These are phyloP conservation scores for Caradrina clavipalpis DNA, from an alignment of 2,888 invertebrate species.

Conservation along the genomic window DNA sequence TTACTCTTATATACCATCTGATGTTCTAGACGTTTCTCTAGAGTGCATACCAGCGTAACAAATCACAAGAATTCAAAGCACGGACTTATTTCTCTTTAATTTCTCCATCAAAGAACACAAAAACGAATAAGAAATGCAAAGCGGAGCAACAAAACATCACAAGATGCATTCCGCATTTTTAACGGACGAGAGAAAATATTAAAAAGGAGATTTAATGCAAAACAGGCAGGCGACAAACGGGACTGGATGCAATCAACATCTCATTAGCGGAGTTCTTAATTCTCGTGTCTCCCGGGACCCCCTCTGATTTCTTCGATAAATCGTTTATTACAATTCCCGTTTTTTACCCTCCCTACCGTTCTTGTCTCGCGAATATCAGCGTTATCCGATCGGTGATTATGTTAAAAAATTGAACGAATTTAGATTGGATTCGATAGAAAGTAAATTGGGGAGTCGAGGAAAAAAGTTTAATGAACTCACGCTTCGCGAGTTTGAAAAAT, in stretches of 20 bases:
- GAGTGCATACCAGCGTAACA: conserved; percentile 12
- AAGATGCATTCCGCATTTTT: conserved; percentile 83
- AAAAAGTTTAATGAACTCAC: conserved; percentile 82
- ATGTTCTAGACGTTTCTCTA: conserved; percentile 25
- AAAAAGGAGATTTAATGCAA: conserved; percentile 77
- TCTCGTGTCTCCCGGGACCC: conserved; percentile 78
- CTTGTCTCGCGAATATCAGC: conserved; percentile 79
- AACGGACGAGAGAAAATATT: conserved; percentile 74
- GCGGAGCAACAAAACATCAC: conserved; percentile 74
- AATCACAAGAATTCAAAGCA: conserved; percentile 36
- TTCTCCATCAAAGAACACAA: conserved; percentile 55
- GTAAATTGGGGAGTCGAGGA: conserved; percentile 76
- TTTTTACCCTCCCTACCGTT: conserved; percentile 67
- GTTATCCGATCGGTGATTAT: conserved; percentile 81
- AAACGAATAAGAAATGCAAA: conserved; percentile 45
- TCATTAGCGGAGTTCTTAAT: conserved; percentile 88
- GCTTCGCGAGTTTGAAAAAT: conserved; percentile 67
- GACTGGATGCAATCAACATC: conserved; percentile 88
- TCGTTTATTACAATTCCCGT: conserved; percentile 83
- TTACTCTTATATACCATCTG: conserved; percentile 1
- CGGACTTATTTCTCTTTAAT: conserved; percentile 56
- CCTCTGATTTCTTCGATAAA: conserved; percentile 85
- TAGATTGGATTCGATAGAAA: conserved; percentile 77
- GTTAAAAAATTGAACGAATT: conserved; percentile 81
- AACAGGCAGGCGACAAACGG: conserved; percentile 82